Base-by-base conservation (phyloP, 1,140 invertebrate genomes). In the Trinorchestia longiramus region DNA sequence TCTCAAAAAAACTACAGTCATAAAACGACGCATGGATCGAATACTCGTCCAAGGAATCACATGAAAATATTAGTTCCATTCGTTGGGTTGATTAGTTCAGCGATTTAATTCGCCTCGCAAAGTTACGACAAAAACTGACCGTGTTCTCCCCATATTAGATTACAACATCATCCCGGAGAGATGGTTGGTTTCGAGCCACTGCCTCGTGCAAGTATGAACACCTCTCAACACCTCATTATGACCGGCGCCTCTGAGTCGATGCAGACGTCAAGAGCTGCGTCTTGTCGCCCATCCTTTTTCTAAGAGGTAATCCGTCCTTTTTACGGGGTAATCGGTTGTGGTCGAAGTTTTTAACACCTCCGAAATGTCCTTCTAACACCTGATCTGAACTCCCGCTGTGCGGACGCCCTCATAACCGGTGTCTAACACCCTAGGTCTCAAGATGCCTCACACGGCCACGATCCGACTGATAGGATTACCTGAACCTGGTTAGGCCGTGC, bases 241-340 rank as follows among this genome's bases (percentile, higher is more conserved):
- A 41, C n/a, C 4, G 88, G 88, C 88, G 4, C 15, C 88, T 43
- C 88, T 15, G 15, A 90, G 88, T 36, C 88, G 88, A 43, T 90
- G n/a, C 88, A 90, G 88, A 90, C 43, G 88, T 43, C 62, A 77
- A 90, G 11, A 90, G 88, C 4, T 41, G n/a, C 3, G n/a, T 90
- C 88, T 90, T 90, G n/a, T 90, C 88, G 43, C 11, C 41, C 36
- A 15, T 90, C 88, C 88, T 90, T 90, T 90, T 90, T 90, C 62
- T 42, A 90, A 90, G 88, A 90, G 88, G 88, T 90, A 90, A 90
- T 90, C 88, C 41, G 88, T 90, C 88, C 43, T 90, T 90, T 90
- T 90, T 90, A 90, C 41, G 92, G 44, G 92, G 44, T 94, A 94
- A 94, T 94, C 92, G 92, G 92, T 94, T 44, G 92, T 47, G 92